These are phyloP conservation scores for Danio choprae DNA, from an alignment of 2,797 vertebrate genomes.

Conservation along the genomic window DNA sequence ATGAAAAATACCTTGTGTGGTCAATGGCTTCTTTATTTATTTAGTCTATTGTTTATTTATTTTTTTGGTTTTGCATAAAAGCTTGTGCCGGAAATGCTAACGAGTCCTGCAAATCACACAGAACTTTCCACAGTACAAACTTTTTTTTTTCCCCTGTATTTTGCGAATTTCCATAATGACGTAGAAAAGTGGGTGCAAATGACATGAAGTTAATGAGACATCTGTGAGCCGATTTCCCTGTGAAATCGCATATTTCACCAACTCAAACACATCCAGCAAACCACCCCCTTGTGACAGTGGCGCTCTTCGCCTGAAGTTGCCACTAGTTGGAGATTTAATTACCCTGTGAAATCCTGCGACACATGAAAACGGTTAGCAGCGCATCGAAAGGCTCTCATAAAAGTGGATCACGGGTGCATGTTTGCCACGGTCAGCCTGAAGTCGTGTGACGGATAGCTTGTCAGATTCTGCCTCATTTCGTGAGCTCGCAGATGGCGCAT, in stretches of 20 bases:
- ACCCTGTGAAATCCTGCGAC: conserved; percentile 44
- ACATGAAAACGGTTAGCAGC: conserved; percentile 49
- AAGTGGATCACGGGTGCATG: conserved; percentile 18
- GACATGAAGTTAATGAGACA: conserved; percentile 49
- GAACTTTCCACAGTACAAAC: conserved; percentile 6
- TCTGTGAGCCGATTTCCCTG: conserved; percentile 50
- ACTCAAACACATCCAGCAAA: conserved; percentile 28
- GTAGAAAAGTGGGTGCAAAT: conserved; percentile 34
- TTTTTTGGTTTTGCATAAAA: neutral
- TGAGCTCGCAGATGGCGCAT: conserved; percentile 56
- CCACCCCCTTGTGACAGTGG: conserved; percentile 26
- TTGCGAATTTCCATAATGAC: conserved; percentile 28
- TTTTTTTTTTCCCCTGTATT: conserved; percentile 21
- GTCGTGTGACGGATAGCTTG: conserved; percentile 56
- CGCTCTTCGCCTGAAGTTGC: conserved; percentile 39
- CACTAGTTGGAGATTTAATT: conserved; percentile 56
- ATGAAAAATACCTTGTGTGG: neutral
- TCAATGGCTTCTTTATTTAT: neutral
- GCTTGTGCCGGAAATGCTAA: conserved; percentile 28
- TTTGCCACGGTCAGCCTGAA: conserved; percentile 43
- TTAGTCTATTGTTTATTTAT: no score
- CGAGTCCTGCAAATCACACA: conserved; percentile 26
- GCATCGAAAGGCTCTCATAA: conserved; percentile 44
- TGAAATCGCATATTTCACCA: conserved; percentile 45
- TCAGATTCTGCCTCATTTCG: conserved; percentile 41